Evolutionary conservation across 2,797 vertebrate genomes (phyloP), one percentile per base, ranked within the genome.

Genomic region (Lacerta viridis): DNA sequence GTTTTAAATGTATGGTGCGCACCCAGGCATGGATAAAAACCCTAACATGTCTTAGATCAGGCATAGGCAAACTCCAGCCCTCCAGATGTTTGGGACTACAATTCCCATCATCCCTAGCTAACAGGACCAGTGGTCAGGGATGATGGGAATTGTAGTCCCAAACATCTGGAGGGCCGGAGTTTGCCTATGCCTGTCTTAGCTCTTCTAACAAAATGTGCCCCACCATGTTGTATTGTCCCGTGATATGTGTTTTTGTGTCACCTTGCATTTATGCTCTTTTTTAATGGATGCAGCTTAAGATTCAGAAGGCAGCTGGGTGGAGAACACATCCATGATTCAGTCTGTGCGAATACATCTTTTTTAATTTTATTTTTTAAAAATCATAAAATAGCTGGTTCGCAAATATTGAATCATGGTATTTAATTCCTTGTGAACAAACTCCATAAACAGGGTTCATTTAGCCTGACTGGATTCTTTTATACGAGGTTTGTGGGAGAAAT

Each of bases 341-440:
- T n/a, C n/a, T n/a, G 61, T 68, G 43, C 64, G 68, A 79, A 68
- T 50, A 33, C 20, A 33, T 50, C 18, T 33, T 83, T 18, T n/a
- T 69, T 15, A 55, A 7, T 2, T 71, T 9, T 15, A 55, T 13
- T 2, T 71, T 9, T 55, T 59, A 46, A n/a, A 83, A 66, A 29
- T 17, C 41, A 36, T 20, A 80, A 64, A 68, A 83, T 13, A 50
- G 29, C 66, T 83, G 29, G 43, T 43, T 43, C 7, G 11, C 72
- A 43, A 75, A 76, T 64, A 61, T 27, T 86, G 61, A 33, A 78
- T n/a, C 18, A 77, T 46, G 61, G 55, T 50, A 69, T 68, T 78
- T 86, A 78, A 86, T 86, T 69, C 69, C 25, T 59, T 82, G 9
- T 69, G 43, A 69, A 50, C 85, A 80, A 79, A 55, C 43, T 55